Percentiles rank a stretch among this genome's conserved stretches.
Evolutionary conservation across 2,888 invertebrate species (phyloP).

Genomic region (Tetragnatha montana): DNA sequence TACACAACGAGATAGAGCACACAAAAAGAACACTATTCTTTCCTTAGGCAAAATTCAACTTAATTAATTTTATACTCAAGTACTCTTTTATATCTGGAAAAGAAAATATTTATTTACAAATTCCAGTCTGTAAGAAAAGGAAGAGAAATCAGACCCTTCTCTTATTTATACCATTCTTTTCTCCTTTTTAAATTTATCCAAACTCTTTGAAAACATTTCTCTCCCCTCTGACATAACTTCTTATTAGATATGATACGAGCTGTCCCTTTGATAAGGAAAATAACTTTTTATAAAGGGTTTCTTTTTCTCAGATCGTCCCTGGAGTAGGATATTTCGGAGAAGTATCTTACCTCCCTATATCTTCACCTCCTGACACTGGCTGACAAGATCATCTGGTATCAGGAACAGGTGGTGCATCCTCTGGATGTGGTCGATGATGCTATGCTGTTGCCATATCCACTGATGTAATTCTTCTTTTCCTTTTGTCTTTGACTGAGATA

Average conservation of each 20-base stretch:
- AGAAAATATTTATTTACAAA: no score
- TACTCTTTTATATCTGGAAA: no score
- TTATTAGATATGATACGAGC: neutral
- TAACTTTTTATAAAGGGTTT: neutral
- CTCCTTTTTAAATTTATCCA: neutral
- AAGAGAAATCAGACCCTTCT: neutral
- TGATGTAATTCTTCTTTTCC: no score
- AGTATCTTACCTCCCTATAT: neutral
- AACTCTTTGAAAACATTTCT: neutral
- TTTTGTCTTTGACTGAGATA: no score
- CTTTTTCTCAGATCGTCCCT: neutral
- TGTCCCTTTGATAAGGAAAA: neutral
- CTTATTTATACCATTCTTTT: neutral
- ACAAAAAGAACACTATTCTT: no score
- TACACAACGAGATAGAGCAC: no score
- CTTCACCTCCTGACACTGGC: neutral
- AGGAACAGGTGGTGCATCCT: neutral
- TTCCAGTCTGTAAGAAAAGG: no score
- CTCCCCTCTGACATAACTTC: neutral
- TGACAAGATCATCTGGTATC: neutral
- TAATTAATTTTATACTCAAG: no score
- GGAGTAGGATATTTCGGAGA: neutral
- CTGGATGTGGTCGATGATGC: neutral
- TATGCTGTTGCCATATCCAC: no score
- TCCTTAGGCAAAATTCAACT: no score